Evolutionary conservation across 2,113 vertebrate genomes (phyloP).

Genomic region (Calonectris borealis): DNA sequence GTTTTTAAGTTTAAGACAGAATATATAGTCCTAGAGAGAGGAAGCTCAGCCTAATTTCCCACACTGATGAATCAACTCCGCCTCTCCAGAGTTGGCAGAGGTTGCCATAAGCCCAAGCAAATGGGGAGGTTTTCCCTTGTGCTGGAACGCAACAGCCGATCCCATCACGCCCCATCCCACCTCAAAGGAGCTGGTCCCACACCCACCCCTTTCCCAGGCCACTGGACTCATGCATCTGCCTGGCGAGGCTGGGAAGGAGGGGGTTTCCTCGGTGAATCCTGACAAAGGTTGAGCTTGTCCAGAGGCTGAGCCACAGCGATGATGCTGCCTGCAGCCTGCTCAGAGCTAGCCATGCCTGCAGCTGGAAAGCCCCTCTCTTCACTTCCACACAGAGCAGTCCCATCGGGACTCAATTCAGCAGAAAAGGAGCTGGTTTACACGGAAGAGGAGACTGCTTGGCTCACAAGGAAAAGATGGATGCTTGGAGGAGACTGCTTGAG

Average conservation of each 20-base stretch:
- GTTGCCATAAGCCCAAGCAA: neutral
- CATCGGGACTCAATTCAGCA: neutral
- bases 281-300: neutral
- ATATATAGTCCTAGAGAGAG: neutral
- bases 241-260: neutral
- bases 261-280: neutral
- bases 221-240: neutral
- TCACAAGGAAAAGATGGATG: neutral
- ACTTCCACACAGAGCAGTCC: neutral
- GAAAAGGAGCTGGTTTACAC: neutral
- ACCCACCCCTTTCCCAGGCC: neutral
- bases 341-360: neutral
- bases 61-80: neutral
- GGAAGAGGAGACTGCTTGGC: neutral
- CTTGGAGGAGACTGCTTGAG: neutral
- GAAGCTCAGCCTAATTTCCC: neutral
- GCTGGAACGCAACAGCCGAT: neutral
- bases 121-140: neutral
- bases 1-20: neutral
- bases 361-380: conserved; percentile 27
- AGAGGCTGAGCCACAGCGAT: neutral
- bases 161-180: neutral
- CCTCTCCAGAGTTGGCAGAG: neutral
- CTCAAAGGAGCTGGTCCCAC: neutral
- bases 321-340: neutral